These are phyloP conservation scores for Drosophila dunni DNA, from an alignment of 1,140 invertebrate genomes.

Conservation along the genomic window DNA sequence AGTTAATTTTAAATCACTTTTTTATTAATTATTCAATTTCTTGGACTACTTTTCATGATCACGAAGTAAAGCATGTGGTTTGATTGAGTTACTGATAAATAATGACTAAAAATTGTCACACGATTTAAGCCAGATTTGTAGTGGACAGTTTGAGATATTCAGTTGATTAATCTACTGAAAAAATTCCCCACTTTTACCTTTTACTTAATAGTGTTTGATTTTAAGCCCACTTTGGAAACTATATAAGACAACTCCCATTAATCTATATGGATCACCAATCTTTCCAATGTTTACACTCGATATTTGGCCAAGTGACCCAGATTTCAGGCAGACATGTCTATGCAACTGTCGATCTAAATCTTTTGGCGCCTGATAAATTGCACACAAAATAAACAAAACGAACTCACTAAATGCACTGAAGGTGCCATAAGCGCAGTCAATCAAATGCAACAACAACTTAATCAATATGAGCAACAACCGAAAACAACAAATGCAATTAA, in stretches of 20 bases:
- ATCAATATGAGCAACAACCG: conserved; percentile 53
- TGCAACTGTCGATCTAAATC: conserved; percentile 52
- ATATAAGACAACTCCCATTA: neutral
- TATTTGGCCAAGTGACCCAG: conserved; percentile 47
- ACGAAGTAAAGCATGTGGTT: too few species aligned
- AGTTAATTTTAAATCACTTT: neutral
- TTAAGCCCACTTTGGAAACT: too few species aligned
- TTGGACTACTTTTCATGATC: too few species aligned
- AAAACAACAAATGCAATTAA: conserved; percentile 44
- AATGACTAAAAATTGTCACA: too few species aligned
- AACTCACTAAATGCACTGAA: neutral
- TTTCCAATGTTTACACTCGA: neutral
- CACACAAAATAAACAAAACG: conserved; percentile 52
- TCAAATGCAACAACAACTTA: conserved; percentile 59
- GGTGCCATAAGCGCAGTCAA: conserved; percentile 48
- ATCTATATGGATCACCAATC: neutral
- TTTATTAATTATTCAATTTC: neutral
- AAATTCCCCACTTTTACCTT: too few species aligned
- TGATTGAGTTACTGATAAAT: too few species aligned
- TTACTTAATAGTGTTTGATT: too few species aligned
- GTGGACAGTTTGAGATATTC: too few species aligned
- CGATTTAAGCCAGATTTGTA: too few species aligned
- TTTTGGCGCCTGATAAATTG: conserved; percentile 71
- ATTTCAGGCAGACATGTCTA: conserved; percentile 44
- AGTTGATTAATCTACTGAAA: too few species aligned